Percentiles rank a stretch among this genome's conserved stretches.
These are phyloP conservation scores for Anthrax anthrax DNA, from an alignment of 2,888 invertebrate species.

Conservation along the genomic window DNA sequence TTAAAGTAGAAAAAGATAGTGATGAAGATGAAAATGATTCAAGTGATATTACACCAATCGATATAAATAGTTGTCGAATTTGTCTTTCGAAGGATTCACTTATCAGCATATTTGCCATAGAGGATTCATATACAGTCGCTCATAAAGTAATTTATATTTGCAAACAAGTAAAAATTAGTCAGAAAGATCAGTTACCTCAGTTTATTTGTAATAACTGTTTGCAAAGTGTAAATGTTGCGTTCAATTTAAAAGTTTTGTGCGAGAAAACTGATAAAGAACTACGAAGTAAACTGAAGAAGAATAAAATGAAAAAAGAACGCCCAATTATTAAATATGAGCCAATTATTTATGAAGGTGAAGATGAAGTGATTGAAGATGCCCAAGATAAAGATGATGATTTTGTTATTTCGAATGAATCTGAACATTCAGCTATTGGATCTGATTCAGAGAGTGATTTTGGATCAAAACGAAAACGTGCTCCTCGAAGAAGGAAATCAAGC, in stretches of 20 bases:
- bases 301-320: conserved; percentile 27
- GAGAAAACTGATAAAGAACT: conserved; percentile 31
- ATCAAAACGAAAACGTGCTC: conserved; percentile 14
- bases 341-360: conserved; percentile 23
- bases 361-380: conserved; percentile 11
- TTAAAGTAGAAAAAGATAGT: conserved; percentile 3
- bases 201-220: conserved; percentile 30
- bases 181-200: conserved; percentile 34
- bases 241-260: conserved; percentile 28
- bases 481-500: conserved; percentile 5
- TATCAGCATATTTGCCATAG: conserved; percentile 25
- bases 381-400: conserved; percentile 27
- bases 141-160: conserved; percentile 33
- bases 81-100: conserved; percentile 26
- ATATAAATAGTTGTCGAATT: conserved; percentile 30
- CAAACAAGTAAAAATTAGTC: conserved; percentile 28
- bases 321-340: conserved; percentile 28
- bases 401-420: conserved; percentile 29
- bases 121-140: conserved; percentile 26
- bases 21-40: conserved; percentile 8
- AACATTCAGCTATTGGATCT: conserved; percentile 20
- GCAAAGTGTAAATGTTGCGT: conserved; percentile 29
- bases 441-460: conserved; percentile 23
- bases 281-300: conserved; percentile 29
- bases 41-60: conserved; percentile 13